Base-by-base conservation (phyloP, 1,140 invertebrate species). In the Leptoteleia sp. region DNA sequence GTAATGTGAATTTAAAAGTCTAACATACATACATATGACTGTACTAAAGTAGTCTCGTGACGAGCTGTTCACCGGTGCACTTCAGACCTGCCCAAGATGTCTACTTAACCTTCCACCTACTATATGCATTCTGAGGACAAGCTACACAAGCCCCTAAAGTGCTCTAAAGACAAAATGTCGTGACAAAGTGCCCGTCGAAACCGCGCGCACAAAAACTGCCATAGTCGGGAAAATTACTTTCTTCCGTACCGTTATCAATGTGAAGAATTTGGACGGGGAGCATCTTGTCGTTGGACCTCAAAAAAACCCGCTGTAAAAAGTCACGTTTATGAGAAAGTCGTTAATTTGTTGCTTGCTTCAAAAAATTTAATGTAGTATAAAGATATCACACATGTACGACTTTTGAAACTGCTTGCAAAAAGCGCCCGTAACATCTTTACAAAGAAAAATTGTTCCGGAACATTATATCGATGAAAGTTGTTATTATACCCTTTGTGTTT, bases 41-140 rank as follows among this genome's bases (percentile, higher is more conserved):
- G 55, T 50, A 40, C 31, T 76, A 82, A 81, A 82, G 81, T 81
- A 79, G 73, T 78, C 70, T 84, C 62, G 48, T 83, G 82, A 84
- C 75, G 79, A 80, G 81, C 72, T 76, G 75, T 80, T 79, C 81
- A 54, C 72, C 54, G 52, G 54, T 77, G 57, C 54, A 72, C 76
- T 81, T 76, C 59, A 77, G 65, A 81, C 71, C 73, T 72, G 62
- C 71, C 59, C 75, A 68, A 68, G 73, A 71, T 67, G 55, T 75
- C 57, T 57, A 71, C 70, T 75, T 72, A 71, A 71, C 54, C 57
- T 72, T 68, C 54, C 57, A 45, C 64, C 62, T 73, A 54, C 68
- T 61, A 45, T 76, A 76, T 70, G 64, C 67, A 61, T 80, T 73
- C 33, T 50, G 29, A 76, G 71, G 57, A 79, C 71, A 62, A 71